These are phyloP conservation scores for Brenthis ino DNA, from an alignment of 2,888 invertebrate genomes.

Conservation along the genomic window DNA sequence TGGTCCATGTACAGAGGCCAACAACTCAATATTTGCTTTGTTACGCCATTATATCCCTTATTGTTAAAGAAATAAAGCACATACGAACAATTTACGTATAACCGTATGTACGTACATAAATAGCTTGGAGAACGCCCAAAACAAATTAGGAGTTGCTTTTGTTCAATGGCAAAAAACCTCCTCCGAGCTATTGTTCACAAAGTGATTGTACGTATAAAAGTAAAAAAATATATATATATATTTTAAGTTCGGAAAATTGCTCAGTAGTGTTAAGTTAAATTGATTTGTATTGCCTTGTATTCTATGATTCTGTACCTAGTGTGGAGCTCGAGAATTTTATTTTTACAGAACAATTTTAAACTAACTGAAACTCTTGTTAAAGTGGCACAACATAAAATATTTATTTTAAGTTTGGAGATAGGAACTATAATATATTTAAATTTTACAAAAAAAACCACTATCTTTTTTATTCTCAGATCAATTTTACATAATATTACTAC, in stretches of 20 bases:
- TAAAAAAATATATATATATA: constrained; percentile 20
- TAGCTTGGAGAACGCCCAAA: constrained; percentile 40
- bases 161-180: constrained; percentile 36
- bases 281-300: neutral
- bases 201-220: constrained; percentile 30
- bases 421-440: no score
- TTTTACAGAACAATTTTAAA: no score
- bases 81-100: constrained; percentile 2
- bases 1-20: constrained; percentile 21
- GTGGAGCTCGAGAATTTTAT: no score
- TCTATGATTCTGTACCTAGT: neutral
- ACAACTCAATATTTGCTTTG: neutral
- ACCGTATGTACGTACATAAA: constrained; percentile 31
- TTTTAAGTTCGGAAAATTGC: constrained; percentile 9
- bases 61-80: neutral
- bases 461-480: no score
- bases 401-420: no score
- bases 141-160: constrained; percentile 40
- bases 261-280: neutral
- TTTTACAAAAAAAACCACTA: no score
- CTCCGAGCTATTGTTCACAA: constrained; percentile 30
- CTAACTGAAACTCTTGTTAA: no score
- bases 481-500: no score
- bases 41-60: constrained; percentile 22
- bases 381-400: no score